Evolutionary conservation across 1,140 invertebrate species (phyloP), one percentile per base, ranked within the genome.

Genomic region (Drosophila micromelanica): DNA sequence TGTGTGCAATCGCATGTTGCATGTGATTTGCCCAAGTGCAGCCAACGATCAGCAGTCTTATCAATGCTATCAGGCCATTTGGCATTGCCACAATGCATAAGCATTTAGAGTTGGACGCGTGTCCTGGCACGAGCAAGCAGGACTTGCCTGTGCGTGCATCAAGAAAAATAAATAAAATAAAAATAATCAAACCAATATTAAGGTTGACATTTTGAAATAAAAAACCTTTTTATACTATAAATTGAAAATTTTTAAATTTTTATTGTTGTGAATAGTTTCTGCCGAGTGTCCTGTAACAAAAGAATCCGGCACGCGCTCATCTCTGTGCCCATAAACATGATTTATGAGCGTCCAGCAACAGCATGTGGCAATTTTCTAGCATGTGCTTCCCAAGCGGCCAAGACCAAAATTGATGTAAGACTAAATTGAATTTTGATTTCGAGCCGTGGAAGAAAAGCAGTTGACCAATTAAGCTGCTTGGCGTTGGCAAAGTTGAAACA

Each of bases 361-460:
- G 5, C 59, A 67, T 65, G 64, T 46, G 61, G 32, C 76, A 73
- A 73, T 79, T 84, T 76, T 49, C 48, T 78, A 38, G 55, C 60
- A 46, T 52, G 59, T 57, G 76, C 63, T 73, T 63, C 79, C 75
- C 55, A 46, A 64, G 49, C 42, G 27, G 52, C 60, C 23, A 8
- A 42, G 27, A 12, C 56, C 35, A 56, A 43, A 35, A 60, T 57
- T 42, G 62, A 52, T 54, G 46, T 68, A 30, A 57, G 62, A 71
- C 37, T 51, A 72, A 81, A 85, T 85, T 85, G 78, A 87, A 85
- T 75, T 81, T 72, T 87, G 75, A 85, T 85, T 81, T 78, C 32
- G 38, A 43, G 30, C 37, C 27, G 13, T 13, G 38, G 17, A 5
- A 23, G 4, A n/a, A 37, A 15, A 48, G 20, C 8, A 52, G 13